Evolutionary conservation across 2,888 invertebrate species (phyloP), one percentile per base, ranked within the genome.

Genomic region (Apamea monoglypha): DNA sequence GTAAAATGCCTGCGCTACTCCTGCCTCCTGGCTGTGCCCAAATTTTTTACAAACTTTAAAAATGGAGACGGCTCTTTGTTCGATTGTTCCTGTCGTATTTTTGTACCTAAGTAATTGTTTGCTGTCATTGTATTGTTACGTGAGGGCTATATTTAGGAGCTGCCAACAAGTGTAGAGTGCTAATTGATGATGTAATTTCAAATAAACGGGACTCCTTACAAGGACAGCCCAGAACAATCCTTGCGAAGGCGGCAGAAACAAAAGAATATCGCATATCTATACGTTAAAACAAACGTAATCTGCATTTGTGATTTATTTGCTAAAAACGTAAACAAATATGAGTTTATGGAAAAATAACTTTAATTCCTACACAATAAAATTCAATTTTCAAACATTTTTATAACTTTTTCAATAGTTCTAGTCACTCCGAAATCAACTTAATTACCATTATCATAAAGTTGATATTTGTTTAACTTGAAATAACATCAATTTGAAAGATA

Each of bases 141-240:
- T 8, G 36, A 44, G 64, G 25, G 29, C 70, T 78, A 78, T 70
- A 83, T 78, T 70, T 59, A 75, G 59, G 16, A 44, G 29, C 40
- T 36, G 18, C 12, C 14, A 29, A 68, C 70, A 44, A 47, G 66
- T 66, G n/a, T 70, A 4, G 47, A 50, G n/a, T 81, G 69, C 59
- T 74, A 80, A 84, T 80, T 84, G 85, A 66, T 82, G 69, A 80
- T 74, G 80, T 74, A 61, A 83, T 76, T 68, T 18, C 25, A 36
- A 83, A 61, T 44, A 63, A 69, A 66, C n/a, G 32, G 59, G 36
- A 63, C 25, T 73, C 59, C 50, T 47, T 59, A 61, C 44, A 84
- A 53, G 61, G 71, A 32, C 61, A 81, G 32, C 21, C 21, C 53
- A 8, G 18, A 63, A 32, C 29, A 63, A 40, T 32, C 14, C 25